Base-by-base conservation (phyloP, 1,140 invertebrate genomes). In the Drosophila bocki region DNA sequence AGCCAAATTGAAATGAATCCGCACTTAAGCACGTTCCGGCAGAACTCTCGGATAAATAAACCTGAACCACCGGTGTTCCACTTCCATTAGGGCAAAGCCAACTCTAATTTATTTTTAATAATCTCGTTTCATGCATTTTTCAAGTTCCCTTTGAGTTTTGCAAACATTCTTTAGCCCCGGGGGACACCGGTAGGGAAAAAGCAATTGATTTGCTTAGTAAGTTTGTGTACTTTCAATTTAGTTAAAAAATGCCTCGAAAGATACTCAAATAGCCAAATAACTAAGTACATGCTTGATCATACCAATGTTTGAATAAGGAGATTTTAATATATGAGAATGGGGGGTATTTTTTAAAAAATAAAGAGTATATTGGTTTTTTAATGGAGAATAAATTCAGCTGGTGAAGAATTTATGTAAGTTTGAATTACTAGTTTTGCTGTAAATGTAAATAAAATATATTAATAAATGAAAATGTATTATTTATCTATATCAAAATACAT, bases 31-130 rank as follows among this genome's bases (percentile, higher is more conserved):
- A 88, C 84, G 84, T 88, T 79, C 78, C 67, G 11, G 26, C 48
- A 54, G 33, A 72, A 35, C 51, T 59, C 17, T 22, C 65, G 35
- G 26, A 51, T 59, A 48, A 65, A 44, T 19, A 64, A 39, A 69
- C 33, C 64, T 72, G 42, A 59, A 48, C 69, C 68, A 71, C 19
- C 65, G 63, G 72, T 70, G 47, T 62, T 62, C 62, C 62, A 37
- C 62, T 67, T 68, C 22, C 59, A 71, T 84, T 80, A 72, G 63
- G 41, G 60, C 51, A 56, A 60, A 76, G 75, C 48, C 64, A 85
- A 78, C 86, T 90, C 81, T 88, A 90, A 90, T 88, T 79, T 81
- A 79, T 80, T 85, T 88, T 90, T 88, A 90, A 88, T 88, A 90
- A 88, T 88, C 74, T 68, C 60, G 72, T 77, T 61, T 58, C 35